phyloP scores from a whole-genome alignment of 2,797 vertebrate species.

The Diceros bicornis region DNA sequence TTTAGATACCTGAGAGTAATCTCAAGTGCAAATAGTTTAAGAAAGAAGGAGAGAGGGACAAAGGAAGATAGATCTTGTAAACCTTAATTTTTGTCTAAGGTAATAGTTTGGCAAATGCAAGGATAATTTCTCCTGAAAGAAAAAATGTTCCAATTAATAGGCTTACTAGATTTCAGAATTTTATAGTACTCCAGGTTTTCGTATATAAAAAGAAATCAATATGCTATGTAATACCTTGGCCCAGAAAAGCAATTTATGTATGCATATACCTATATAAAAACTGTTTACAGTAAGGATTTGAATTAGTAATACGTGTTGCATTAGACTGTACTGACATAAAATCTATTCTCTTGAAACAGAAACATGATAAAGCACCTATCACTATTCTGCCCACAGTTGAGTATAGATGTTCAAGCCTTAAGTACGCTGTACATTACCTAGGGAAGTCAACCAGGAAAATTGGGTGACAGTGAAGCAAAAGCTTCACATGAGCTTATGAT shows the following conservation, averaged over 20 bases:
- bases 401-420: background rate
- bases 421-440: background rate
- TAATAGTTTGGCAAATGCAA: constrained; percentile 12
- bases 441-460: background rate
- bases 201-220: background rate
- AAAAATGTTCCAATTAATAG: background rate
- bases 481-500: background rate
- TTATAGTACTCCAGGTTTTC: background rate
- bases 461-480: background rate
- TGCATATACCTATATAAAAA: background rate
- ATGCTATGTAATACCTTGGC: background rate
- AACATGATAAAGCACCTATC: background rate
- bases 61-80: background rate
- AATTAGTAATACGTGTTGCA: background rate
- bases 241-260: background rate
- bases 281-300: constrained; percentile 48
- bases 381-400: background rate
- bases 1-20: constrained; percentile 54
- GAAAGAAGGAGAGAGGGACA: background rate
- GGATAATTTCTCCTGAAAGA: background rate
- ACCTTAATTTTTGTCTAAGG: background rate
- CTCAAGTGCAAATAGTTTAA: constrained; percentile 17
- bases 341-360: background rate
- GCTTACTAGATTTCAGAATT: constrained; percentile 27
- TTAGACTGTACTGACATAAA: background rate